Conservation (phyloP, 2,888 invertebrate species). For the Dynastes hyllus region DNA sequence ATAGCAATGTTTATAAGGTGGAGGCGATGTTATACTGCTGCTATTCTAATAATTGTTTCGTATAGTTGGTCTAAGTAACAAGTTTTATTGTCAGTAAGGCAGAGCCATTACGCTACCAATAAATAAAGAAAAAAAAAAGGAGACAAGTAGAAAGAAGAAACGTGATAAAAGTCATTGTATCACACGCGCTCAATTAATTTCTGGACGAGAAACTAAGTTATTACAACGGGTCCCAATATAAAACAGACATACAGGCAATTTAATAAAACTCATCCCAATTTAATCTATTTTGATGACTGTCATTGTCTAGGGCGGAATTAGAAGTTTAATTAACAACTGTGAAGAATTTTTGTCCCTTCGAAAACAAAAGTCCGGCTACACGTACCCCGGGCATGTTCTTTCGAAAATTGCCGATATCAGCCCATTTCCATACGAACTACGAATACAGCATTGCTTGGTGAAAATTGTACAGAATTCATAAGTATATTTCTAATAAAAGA, state of each 20-base stretch:
- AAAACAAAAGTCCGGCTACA: no score
- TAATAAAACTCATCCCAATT: conserved; percentile 71
- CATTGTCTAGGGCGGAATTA: conserved; percentile 70
- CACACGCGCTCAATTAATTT: conserved; percentile 65
- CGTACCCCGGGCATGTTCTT: conserved; percentile 32
- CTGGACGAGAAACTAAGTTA: conserved; percentile 47
- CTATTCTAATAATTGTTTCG: neutral
- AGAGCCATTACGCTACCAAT: neutral
- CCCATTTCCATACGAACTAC: conserved; percentile 10
- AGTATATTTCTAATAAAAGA: neutral
- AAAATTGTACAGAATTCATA: conserved; percentile 17
- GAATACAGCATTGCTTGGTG: neutral
- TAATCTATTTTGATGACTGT: conserved; percentile 71
- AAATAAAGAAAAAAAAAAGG: neutral
- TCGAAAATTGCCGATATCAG: conserved; percentile 33
- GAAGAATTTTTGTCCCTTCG: no score
- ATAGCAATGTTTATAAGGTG: no score
- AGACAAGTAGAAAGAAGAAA: conserved; percentile 30
- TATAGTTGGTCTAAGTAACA: neutral
- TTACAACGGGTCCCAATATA: conserved; percentile 64
- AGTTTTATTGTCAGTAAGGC: neutral
- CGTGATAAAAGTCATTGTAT: conserved; percentile 52
- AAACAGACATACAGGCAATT: conserved; percentile 68
- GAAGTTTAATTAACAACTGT: conserved; percentile 70
- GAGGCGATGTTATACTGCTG: no score